Evolutionary conservation across 1,140 invertebrate genomes (phyloP).

Genomic region (Drosophila virilis): DNA sequence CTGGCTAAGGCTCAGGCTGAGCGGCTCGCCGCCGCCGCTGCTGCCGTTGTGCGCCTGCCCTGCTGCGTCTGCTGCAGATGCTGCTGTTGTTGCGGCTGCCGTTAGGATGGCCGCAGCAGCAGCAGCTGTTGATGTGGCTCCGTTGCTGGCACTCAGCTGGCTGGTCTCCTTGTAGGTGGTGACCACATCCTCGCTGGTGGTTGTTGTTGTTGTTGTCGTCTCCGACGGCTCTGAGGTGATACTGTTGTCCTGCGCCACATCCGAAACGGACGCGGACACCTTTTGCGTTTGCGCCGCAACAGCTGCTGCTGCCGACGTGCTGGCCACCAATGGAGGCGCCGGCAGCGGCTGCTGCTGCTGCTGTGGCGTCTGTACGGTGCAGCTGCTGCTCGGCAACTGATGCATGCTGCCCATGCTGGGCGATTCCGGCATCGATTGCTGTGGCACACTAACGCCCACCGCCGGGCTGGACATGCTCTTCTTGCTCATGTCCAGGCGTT

Average conservation of each 20-base stretch:
- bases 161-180: conserved; percentile 82
- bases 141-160: conserved; percentile 68
- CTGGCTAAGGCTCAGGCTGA: conserved; percentile 43
- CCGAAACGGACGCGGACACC: conserved; percentile 35
- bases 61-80: not conserved
- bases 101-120: conserved; percentile 39
- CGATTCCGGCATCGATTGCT: conserved; percentile 76
- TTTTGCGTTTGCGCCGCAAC: conserved; percentile 35
- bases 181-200: conserved; percentile 82
- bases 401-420: conserved; percentile 79
- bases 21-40: conserved; percentile 26
- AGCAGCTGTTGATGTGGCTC: conserved; percentile 44
- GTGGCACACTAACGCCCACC: conserved; percentile 54
- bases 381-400: conserved; percentile 67
- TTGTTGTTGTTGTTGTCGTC: conserved; percentile 82
- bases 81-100: conserved; percentile 10
- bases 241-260: conserved; percentile 80
- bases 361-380: conserved; percentile 76
- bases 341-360: conserved; percentile 46
- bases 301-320: conserved; percentile 38
- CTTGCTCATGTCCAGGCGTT: conserved; percentile 77
- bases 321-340: conserved; percentile 33
- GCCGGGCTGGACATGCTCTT: conserved; percentile 83
- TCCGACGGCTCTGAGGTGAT: conserved; percentile 83
- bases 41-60: conserved; percentile 37